These are phyloP conservation scores for Strigamia crassipes DNA, from an alignment of 2,888 invertebrate genomes.

Conservation along the genomic window DNA sequence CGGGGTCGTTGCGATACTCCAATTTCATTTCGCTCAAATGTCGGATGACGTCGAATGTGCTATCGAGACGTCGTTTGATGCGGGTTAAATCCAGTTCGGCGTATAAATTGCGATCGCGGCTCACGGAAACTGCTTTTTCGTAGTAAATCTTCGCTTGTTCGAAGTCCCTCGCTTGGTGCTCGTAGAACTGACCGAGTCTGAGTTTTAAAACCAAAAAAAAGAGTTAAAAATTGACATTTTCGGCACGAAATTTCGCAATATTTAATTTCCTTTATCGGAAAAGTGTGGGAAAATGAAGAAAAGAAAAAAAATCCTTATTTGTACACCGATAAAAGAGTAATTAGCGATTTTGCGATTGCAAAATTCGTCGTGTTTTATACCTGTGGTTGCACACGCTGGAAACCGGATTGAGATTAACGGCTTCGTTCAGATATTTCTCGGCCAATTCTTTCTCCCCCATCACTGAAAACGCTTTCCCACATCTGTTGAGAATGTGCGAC, in stretches of 20 bases:
- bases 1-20: background rate
- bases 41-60: background rate
- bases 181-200: constrained; percentile 1
- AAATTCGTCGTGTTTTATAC: background rate
- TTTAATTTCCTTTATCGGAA: too few relatives aligned
- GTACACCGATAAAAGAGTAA: too few relatives aligned
- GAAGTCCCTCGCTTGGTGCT: background rate
- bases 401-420: background rate
- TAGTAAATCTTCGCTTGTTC: background rate
- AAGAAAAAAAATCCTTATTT: too few relatives aligned
- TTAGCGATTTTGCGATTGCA: too few relatives aligned
- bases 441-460: background rate
- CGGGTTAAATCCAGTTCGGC: background rate
- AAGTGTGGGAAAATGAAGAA: too few relatives aligned
- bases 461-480: constrained; percentile 5
- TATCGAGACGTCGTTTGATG: background rate
- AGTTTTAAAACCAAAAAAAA: background rate
- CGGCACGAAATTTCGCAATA: too few relatives aligned
- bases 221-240: background rate
- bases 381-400: background rate
- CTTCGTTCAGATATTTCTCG: background rate
- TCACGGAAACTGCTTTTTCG: background rate
- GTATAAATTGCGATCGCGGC: background rate
- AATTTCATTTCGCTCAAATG: background rate
- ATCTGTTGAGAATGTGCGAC: constrained; percentile 22